Evolutionary conservation across 2,113 vertebrate species (phyloP).

Genomic region (Camelus bactrianus): DNA sequence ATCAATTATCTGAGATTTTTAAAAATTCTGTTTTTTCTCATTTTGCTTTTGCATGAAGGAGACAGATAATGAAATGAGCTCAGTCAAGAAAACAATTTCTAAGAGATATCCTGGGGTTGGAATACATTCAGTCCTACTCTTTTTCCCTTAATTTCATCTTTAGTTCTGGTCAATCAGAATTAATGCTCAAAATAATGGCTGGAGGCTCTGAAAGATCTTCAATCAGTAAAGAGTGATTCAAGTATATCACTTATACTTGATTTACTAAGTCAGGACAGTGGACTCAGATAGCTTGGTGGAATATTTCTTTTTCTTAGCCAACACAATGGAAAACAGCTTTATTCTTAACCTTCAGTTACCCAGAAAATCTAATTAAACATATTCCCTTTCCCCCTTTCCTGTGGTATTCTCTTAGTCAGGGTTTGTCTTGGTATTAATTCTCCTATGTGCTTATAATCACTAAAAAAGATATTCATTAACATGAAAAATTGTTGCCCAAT

Average conservation of each 20-base stretch:
- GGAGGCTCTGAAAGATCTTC: constrained; percentile 58
- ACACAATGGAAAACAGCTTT: constrained; percentile 45
- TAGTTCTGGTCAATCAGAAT: constrained; percentile 31
- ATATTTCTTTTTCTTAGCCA: constrained; percentile 23
- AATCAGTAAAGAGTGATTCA: constrained; percentile 64
- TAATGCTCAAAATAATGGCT: constrained; percentile 55
- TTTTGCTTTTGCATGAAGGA: constrained; percentile 50
- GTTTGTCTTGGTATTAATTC: constrained; percentile 50
- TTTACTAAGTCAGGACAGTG: constrained; percentile 41
- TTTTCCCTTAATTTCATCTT: constrained; percentile 34
- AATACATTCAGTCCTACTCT: constrained; percentile 50
- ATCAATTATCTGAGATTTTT: neutral
- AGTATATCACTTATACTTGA: constrained; percentile 68
- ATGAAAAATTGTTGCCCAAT: constrained; percentile 1
- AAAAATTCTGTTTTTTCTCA: constrained; percentile 36
- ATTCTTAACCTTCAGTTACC: constrained; percentile 50
- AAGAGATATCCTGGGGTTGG: neutral
- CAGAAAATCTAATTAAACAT: constrained; percentile 58
- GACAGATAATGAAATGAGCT: constrained; percentile 45
- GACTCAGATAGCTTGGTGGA: constrained; percentile 25
- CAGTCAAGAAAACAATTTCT: constrained; percentile 65
- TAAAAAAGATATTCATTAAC: constrained; percentile 54
- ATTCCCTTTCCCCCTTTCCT: neutral
- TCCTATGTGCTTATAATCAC: constrained; percentile 24
- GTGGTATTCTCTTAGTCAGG: neutral